Base-by-base conservation (phyloP, 1,140 invertebrate species). In the Dolichoris vasculosae region DNA sequence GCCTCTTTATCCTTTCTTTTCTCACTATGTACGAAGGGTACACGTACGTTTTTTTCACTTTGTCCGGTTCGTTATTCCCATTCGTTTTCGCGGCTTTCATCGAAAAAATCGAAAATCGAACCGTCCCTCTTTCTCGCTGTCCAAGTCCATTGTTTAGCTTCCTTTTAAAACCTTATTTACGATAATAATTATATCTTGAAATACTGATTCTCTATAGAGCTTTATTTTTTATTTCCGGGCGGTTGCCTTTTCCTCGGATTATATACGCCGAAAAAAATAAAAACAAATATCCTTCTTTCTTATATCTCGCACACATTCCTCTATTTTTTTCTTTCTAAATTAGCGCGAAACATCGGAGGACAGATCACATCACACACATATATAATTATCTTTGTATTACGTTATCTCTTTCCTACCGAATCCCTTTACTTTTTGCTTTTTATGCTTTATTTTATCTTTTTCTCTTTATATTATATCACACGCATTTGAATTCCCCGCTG, bases 201-300 rank as follows among this genome's bases (percentile, higher is more conserved):
- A 93, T 93, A 93, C 92, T 93, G 92, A 91, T 93, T 91, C 84
- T 89, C 89, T 90, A 91, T 85, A 78, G 32, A 55, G 38, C 76
- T 84, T 89, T 91, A 88, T 87, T 85, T 83, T 83, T 85, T 78
- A 51, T 78, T 88, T 86, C 87, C 85, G 88, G 88, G 88, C 89
- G 89, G 90, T 92, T 92, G 91, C 90, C 89, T 89, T 84, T 69
- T 83, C 73, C 87, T 89, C 89, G 88, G 85, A 87, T 89, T 40
- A 43, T 87, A 48, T 88, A 83, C 80, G 69, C 67, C 84, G 78
- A 86, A 82, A 80, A 40, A 76, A 81, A 76, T 38, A 63, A 67
- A 76, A 67, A 71, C 40, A 51, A 77, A 64, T 76, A 17, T 46
- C 59, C 59, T 35, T 59, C 20, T 35, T 48, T 51, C 9, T 55